Base-by-base conservation (phyloP, 2,888 invertebrate genomes). In the Cheiracanthium punctorium region DNA sequence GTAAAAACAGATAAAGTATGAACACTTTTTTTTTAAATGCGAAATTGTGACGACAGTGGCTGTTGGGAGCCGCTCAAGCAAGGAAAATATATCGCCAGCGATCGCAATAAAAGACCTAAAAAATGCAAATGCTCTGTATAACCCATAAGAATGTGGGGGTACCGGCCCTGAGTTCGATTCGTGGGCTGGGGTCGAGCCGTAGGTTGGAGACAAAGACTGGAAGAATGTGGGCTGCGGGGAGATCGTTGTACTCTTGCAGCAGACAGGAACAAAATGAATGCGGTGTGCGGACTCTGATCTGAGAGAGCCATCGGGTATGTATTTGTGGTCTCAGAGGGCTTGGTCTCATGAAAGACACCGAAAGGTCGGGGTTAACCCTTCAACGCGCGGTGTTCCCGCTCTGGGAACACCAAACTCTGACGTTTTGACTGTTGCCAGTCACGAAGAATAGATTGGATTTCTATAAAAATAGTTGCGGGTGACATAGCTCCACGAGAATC, bases 51-150 rank as follows among this genome's bases (percentile, higher is more conserved):
- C n/a, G n/a, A n/a, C n/a, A n/a, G n/a, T n/a, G n/a, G n/a, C n/a
- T 5, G 12, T 37, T 37, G 37, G 14, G 48, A 48, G 2, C 48
- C 17, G 48, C 8, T 48, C 48, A 48, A 17, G 48, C 48, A n/a
- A 10, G 48, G 17, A 48, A 48, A 48, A n/a, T 17, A 10, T 48
- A 37, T 37, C 37, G 48, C 48, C 48, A n/a, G 2, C 48, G 17
- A 48, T n/a, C n/a, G n/a, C n/a, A n/a, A n/a, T n/a, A 48, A 17
- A 48, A n/a, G 48, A 17, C 7, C 48, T 17, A 17, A 48, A 48
- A 48, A 48, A 48, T 48, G 48, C 48, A 48, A 48, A 48, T 48
- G 48, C 48, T n/a, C 48, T n/a, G n/a, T n/a, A 48, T 48, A 48
- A 48, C 48, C 48, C 48, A n/a, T 17, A n/a, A 37, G 37, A 37